Percentiles rank a stretch among this genome's conserved stretches.
Evolutionary conservation across 2,888 invertebrate genomes (phyloP).

Genomic region (Harmothoe impar): DNA sequence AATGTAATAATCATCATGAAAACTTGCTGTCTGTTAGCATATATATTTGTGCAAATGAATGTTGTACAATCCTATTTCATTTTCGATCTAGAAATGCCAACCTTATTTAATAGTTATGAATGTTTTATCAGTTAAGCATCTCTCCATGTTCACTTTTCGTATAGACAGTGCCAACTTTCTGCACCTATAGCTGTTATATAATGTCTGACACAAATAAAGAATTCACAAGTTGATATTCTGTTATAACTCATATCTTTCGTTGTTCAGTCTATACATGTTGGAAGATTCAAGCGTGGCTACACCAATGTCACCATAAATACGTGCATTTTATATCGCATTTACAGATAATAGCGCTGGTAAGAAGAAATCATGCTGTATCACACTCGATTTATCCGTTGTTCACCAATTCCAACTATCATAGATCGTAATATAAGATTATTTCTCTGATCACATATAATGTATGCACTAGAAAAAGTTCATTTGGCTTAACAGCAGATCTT

Average conservation of each 20-base stretch:
- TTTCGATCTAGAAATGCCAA: neutral
- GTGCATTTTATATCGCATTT: too few relatives aligned
- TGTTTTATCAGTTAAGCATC: neutral
- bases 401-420: too few relatives aligned
- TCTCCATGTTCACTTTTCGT: neutral
- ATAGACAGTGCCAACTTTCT: conserved; percentile 12
- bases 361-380: too few relatives aligned
- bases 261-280: neutral
- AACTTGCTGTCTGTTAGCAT: neutral
- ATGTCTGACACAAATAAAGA: conserved; percentile 13
- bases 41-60: neutral
- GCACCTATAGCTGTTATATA: conserved; percentile 16
- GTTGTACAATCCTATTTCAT: neutral
- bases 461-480: too few relatives aligned
- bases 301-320: too few relatives aligned
- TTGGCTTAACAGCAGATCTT: too few relatives aligned
- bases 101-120: neutral
- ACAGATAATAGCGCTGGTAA: too few relatives aligned
- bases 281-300: too few relatives aligned
- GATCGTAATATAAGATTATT: too few relatives aligned
- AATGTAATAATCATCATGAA: neutral
- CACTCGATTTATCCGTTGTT: too few relatives aligned
- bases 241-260: conserved; percentile 22
- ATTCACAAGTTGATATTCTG: neutral
- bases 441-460: too few relatives aligned